Evolutionary conservation across 30 jellyfish, hydroid and myxozoan species (phyloP).

Genomic region (Sanderia malayensis): DNA sequence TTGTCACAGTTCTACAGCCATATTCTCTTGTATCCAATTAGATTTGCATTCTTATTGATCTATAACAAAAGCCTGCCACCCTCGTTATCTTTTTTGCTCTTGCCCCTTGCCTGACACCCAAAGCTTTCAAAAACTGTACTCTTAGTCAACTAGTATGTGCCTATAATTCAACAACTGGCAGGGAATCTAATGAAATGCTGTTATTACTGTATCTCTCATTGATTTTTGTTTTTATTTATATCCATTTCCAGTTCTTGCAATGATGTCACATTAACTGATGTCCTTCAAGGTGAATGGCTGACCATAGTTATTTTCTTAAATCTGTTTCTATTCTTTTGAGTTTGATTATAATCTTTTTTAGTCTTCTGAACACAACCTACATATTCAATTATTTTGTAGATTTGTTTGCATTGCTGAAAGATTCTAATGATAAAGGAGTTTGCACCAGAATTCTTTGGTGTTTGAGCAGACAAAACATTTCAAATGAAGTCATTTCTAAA

Average conservation of each 20-base stretch:
- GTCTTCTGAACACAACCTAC: neutral
- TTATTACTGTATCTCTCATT: no score
- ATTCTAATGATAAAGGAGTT: slow-evolving; percentile 57
- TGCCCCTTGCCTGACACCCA: neutral
- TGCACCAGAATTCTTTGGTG: slow-evolving; percentile 72
- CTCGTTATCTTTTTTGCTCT: neutral
- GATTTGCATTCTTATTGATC: no score
- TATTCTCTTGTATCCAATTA: no score
- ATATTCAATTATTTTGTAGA: slow-evolving; percentile 18
- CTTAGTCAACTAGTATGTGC: neutral
- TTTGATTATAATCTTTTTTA: neutral
- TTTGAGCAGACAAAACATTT: slow-evolving; percentile 46
- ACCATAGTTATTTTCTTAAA: neutral
- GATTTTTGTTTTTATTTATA: no score
- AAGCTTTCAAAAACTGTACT: neutral
- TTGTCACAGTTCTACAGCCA: no score
- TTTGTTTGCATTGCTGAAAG: slow-evolving; percentile 27
- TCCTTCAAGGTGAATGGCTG: slow-evolving; percentile 22
- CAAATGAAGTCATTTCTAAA: slow-evolving; percentile 28
- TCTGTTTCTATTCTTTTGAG: neutral
- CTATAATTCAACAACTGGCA: no score
- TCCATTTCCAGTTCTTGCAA: slow-evolving; percentile 22
- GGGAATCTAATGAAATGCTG: no score
- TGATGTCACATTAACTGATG: slow-evolving; percentile 11
- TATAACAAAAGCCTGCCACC: no score